These are phyloP conservation scores for Macrochelys suwanniensis DNA, from an alignment of 2,797 vertebrate species.

Conservation along the genomic window DNA sequence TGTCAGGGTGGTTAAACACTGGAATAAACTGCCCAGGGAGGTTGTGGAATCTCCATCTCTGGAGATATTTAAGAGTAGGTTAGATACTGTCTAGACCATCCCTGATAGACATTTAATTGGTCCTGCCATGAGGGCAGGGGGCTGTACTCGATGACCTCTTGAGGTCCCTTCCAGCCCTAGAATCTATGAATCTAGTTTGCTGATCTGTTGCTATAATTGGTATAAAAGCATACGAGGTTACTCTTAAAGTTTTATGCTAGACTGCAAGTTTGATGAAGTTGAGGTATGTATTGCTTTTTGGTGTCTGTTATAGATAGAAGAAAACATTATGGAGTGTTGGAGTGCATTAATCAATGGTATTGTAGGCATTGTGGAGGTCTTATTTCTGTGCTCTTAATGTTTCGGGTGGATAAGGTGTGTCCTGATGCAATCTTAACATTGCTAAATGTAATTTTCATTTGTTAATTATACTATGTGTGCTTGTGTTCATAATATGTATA, in stretches of 20 bases:
- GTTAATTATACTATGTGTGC: not conserved
- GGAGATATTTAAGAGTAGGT: no score
- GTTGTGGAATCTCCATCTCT: no score
- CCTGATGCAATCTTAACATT: not conserved
- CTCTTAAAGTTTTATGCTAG: not conserved
- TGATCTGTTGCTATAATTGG: not conserved
- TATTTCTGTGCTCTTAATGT: not conserved
- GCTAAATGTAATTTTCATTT: not conserved
- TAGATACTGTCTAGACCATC: no score
- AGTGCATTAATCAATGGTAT: not conserved
- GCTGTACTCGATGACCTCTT: no score
- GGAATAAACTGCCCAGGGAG: no score
- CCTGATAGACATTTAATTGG: no score
- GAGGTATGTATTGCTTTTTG: not conserved
- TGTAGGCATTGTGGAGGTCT: not conserved
- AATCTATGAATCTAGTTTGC: not conserved
- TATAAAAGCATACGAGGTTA: not conserved
- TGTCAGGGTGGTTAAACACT: no score
- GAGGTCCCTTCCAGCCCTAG: no score
- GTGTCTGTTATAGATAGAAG: not conserved
- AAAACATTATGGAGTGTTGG: not conserved
- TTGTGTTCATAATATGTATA: not conserved
- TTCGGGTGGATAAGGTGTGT: not conserved
- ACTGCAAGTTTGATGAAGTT: not conserved
- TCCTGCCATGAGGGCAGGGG: no score